Base-by-base conservation (phyloP, 2,113 vertebrate genomes). In the Pachypanchax playfairii region DNA sequence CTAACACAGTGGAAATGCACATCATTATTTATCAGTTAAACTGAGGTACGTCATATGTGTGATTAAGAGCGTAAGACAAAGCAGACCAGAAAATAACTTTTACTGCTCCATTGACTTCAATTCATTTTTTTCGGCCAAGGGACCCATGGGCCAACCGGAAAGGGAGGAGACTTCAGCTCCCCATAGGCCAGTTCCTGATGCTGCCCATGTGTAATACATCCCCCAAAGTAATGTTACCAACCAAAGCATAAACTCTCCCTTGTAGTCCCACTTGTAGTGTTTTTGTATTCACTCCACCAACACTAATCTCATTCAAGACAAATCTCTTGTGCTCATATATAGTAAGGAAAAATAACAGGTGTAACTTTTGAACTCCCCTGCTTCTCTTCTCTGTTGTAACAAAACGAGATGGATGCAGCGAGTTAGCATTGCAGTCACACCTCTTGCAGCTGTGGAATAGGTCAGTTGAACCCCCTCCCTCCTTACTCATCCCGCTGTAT, bases 371-470 rank as follows among this genome's bases (percentile, higher is more conserved):
- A 65, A 63, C 73, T 58, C 41, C 33, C 49, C 29, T 51, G 58
- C 64, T 60, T 39, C 33, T 60, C 51, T 8, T 5, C 35, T 11
- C 51, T 51, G 77, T 80, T 79, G 60, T 41, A 64, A 54, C 43
- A 49, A 68, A 84, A 42, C 7, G 61, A 79, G 71, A 80, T 59
- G 62, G 74, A 83, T 83, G 43, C 70, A 67, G 70, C 4, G 62
- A 67, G 71, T 88, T 90, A 82, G 79, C 70, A 88, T 85, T 89
- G 65, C 87, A 87, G 82, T 76, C 86, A 89, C 83, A 87, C 73
- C 68, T 79, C 81, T 56, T 56, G 78, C 85, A 87, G 83, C 85
- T 89, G 85, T 74, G 77, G 48, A 79, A 74, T 75, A 73, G 82
- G 70, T 83, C 69, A 21, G 65, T 76, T 51, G 4, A 73, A 39